Evolutionary conservation across 2,797 vertebrate species (phyloP), one percentile per base, ranked within the genome.

Genomic region (Rhinatrema bivittatum): DNA sequence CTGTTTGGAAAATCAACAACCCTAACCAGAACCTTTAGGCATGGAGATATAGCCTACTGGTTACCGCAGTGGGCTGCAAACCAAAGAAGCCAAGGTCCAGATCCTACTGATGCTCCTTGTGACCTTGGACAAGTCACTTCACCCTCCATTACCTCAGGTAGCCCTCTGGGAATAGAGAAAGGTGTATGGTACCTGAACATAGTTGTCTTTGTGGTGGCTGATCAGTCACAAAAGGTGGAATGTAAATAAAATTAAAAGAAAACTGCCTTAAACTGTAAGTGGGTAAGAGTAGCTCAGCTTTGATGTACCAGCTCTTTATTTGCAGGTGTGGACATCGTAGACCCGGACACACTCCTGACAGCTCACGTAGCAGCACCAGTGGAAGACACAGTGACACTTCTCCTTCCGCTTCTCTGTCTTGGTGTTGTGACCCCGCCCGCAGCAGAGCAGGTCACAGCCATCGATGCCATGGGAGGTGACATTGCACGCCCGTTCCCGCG

Each of bases 351-450:
- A 98, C 78, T 97, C 95, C 75, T 97, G 91, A 58, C 94, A 96
- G 78, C 94, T 96, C 53, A 96, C 92, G 2, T 97, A 98, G 78
- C 92, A 96, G 79, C 92, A 97, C 94, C 94, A 97, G 82, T 97
- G 94, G 83, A 98, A 98, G 81, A 97, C 90, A 76, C 94, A 98
- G 78, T 97, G 93, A 36, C 94, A 97, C 32, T 97, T 98, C 79
- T 98, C 94, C 43, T 95, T 96, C 46, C 94, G 87, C 19, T 90
- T 93, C 81, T 97, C 93, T 68, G 93, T 97, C 79, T 94, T 78
- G 27, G 94, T 98, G 79, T 96, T 98, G 86, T 97, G 94, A 34
- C 95, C 95, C 0, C 95, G 90, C 6, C 95, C 95, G 8, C 95
- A 98, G 84, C 95, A 98, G 35, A 98, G 86, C 40, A 98, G 82